These are phyloP conservation scores for Sternotherus odoratus DNA, from an alignment of 2,797 vertebrate species.

Conservation along the genomic window DNA sequence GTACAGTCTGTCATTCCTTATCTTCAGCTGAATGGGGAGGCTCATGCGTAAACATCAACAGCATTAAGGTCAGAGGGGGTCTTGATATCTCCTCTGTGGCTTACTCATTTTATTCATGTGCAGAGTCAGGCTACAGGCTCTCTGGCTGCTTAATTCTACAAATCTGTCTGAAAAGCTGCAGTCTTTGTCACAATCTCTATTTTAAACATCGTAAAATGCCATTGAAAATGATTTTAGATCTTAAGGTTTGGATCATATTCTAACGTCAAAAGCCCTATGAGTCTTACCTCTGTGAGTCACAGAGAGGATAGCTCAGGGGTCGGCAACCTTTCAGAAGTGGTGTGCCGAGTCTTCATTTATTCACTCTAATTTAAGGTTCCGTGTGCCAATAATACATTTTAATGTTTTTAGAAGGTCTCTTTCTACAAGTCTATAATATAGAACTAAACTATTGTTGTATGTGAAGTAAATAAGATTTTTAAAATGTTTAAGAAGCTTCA, in stretches of 20 bases:
- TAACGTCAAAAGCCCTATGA: background rate
- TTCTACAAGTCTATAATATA: too few species aligned
- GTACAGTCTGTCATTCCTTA: slow-evolving; percentile 74
- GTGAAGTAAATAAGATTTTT: too few species aligned
- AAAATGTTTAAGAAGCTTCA: too few species aligned
- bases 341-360: too few species aligned
- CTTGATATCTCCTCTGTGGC: slow-evolving; percentile 39
- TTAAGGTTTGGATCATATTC: accelerated
- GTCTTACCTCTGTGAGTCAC: too few species aligned
- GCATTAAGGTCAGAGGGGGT: slow-evolving; percentile 37
- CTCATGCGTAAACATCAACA: slow-evolving; percentile 70
- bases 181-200: slow-evolving; percentile 21
- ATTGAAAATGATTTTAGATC: background rate
- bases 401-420: too few species aligned
- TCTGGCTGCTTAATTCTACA: background rate
- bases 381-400: too few species aligned
- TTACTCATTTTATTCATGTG: slow-evolving; percentile 39
- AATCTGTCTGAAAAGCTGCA: background rate
- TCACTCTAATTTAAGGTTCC: too few species aligned
- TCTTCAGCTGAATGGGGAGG: slow-evolving; percentile 49
- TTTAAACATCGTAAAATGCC: background rate
- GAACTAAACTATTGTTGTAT: too few species aligned
- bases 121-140: background rate
- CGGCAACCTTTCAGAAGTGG: too few species aligned
- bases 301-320: accelerated